These are phyloP conservation scores for Sorex araneus DNA, from an alignment of 2,113 vertebrate genomes.

Conservation along the genomic window DNA sequence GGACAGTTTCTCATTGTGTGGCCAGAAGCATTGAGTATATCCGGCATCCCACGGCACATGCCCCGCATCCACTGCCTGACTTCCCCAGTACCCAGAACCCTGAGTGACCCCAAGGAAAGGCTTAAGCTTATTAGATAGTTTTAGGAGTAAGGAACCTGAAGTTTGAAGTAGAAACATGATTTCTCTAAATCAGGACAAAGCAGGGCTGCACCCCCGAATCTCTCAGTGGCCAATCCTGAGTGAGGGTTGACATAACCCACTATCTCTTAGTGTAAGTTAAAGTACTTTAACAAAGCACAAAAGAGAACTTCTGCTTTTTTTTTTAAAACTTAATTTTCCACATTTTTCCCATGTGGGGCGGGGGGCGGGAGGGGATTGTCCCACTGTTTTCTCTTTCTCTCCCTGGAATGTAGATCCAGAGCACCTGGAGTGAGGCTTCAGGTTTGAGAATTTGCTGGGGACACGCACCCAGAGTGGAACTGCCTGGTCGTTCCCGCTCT, in stretches of 20 bases:
- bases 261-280: slow-evolving; percentile 10
- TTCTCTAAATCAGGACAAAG: not conserved
- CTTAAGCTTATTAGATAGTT: not conserved
- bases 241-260: not conserved
- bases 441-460: not conserved
- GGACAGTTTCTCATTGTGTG: slow-evolving; percentile 36
- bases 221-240: not conserved
- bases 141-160: slow-evolving; percentile 27
- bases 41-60: not conserved
- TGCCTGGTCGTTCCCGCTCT: too few relatives aligned
- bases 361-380: too few relatives aligned
- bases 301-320: slow-evolving; percentile 36
- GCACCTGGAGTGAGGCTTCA: too few relatives aligned
- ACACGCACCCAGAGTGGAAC: not conserved
- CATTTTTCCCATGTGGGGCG: not conserved
- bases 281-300: not conserved
- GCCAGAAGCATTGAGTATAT: not conserved
- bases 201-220: not conserved
- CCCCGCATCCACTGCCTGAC: not conserved
- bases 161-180: slow-evolving; percentile 1
- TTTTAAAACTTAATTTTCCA: not conserved
- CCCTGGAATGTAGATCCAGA: not conserved
- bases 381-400: slow-evolving; percentile 48
- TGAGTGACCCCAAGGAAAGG: not conserved
- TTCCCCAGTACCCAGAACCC: not conserved